Base-by-base conservation (phyloP, 1,140 invertebrate genomes). In the Agrilus planipennis region DNA sequence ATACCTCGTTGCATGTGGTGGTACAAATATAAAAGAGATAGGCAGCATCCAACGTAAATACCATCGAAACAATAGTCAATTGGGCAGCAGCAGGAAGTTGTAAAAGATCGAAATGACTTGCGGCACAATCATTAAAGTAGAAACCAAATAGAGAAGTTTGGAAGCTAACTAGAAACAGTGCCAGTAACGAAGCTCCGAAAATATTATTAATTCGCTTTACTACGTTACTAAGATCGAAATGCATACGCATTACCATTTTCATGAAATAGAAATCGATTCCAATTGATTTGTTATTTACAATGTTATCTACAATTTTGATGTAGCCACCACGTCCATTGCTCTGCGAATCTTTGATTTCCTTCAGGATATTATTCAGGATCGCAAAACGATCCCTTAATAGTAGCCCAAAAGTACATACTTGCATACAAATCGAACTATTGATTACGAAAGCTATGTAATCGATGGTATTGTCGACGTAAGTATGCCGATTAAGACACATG, bases 1-100 rank as follows among this genome's bases (percentile, higher is more conserved):
- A 22, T 42, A 48, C 50, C 34, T 49, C 45, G 28, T 45, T 40
- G 6, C 46, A 40, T 6, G 47, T 50, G n/a, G 42, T 41, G 40
- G 47, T 41, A 36, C 50, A 52, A 31, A 44, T 31, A 12, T 41
- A 39, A 31, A 47, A 50, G 1, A 52, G 14, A 23, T 36, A 42
- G 37, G 49, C 5, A 34, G 29, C 15, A 34, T 47, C 35, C 7
- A 46, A 11, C 9, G 46, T 27, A n/a, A n/a, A n/a, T n/a, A n/a
- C n/a, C n/a, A n/a, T n/a, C n/a, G n/a, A n/a, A n/a, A n/a, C n/a
- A n/a, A n/a, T n/a, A n/a, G 22, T 34, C 39, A 10, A 32, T 4
- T 29, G 12, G 1, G 11, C 34, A 27, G 9, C 31, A 18, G 18
- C 25, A 35, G 22, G 31, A 1, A 12, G 28, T n/a, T 21, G 27